phyloP scores from a whole-genome alignment of 2,888 invertebrate genomes.

The Sphaerophoria taeniata region DNA sequence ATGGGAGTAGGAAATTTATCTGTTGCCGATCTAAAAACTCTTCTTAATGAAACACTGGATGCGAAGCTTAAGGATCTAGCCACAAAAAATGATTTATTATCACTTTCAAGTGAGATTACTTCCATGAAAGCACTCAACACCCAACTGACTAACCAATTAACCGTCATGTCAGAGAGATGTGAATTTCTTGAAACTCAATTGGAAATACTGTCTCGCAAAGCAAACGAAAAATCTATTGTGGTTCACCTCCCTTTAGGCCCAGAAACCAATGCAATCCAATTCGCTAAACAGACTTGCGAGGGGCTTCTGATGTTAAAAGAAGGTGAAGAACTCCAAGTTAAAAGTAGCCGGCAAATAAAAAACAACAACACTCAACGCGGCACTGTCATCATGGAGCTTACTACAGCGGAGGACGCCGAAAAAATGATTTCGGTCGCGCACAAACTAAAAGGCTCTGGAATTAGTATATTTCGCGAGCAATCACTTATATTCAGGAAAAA shows the following conservation, averaged over 20 bases:
- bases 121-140: neutral
- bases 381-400: conserved; percentile 1
- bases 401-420: neutral
- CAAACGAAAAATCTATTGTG: neutral
- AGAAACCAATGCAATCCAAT: conserved; percentile 1
- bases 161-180: neutral
- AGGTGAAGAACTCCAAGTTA: neutral
- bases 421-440: neutral
- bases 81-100: neutral
- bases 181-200: neutral
- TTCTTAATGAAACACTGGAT: neutral
- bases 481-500: too few relatives aligned
- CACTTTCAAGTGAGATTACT: neutral
- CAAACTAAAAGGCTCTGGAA: too few relatives aligned
- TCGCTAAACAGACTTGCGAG: conserved; percentile 4
- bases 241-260: neutral
- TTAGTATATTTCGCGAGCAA: too few relatives aligned
- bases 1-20: neutral
- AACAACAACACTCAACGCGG: conserved; percentile 4
- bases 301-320: conserved; percentile 3
- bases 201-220: neutral
- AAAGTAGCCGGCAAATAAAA: neutral
- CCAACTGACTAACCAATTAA: neutral
- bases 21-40: neutral
- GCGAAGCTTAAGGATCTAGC: neutral